Conservation (phyloP, 2,797 vertebrate species). For the Parambassis ranga region DNA sequence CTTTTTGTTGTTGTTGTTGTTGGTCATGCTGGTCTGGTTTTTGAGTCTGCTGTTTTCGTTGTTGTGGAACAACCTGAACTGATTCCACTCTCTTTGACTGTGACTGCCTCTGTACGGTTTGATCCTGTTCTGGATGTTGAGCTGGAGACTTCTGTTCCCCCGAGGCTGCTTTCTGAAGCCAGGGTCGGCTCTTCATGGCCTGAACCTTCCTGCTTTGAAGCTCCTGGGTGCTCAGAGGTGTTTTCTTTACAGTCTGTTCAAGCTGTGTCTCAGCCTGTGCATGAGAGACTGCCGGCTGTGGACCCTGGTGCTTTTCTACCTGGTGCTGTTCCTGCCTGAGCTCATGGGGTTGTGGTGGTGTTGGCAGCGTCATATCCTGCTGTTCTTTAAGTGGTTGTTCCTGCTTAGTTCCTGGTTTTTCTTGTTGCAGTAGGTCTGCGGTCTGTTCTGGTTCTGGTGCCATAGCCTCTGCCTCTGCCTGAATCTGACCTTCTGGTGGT, state of each 20-base stretch:
- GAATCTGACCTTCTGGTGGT: slow-evolving; percentile 1
- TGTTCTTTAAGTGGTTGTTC: background rate
- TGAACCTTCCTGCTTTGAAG: slow-evolving; percentile 70
- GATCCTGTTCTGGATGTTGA: slow-evolving; percentile 4
- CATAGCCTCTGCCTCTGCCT: background rate
- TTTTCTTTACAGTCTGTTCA: slow-evolving; percentile 43
- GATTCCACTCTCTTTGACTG: background rate
- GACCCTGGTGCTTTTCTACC: slow-evolving; percentile 9
- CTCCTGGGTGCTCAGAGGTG: slow-evolving; percentile 35
- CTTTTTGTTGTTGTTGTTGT: slow-evolving; percentile 14
- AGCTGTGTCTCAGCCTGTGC: slow-evolving; percentile 25
- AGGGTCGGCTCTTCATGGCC: slow-evolving; percentile 75
- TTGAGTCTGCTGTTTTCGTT: background rate
- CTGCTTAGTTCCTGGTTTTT: slow-evolving; percentile 7
- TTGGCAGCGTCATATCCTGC: background rate
- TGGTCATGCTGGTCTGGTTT: background rate
- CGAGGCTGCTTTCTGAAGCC: slow-evolving; percentile 70
- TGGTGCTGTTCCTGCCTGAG: slow-evolving; percentile 5
- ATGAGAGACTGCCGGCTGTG: slow-evolving; percentile 9
- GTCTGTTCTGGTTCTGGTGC: slow-evolving; percentile 13
- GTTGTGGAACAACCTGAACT: slow-evolving; percentile 27
- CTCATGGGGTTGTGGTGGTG: background rate
- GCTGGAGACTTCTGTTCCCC: slow-evolving; percentile 15
- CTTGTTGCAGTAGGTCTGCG: slow-evolving; percentile 2
- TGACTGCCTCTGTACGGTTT: slow-evolving; percentile 14